These are phyloP conservation scores for Temnothorax ravouxi DNA, from an alignment of 2,888 invertebrate genomes.

Conservation along the genomic window DNA sequence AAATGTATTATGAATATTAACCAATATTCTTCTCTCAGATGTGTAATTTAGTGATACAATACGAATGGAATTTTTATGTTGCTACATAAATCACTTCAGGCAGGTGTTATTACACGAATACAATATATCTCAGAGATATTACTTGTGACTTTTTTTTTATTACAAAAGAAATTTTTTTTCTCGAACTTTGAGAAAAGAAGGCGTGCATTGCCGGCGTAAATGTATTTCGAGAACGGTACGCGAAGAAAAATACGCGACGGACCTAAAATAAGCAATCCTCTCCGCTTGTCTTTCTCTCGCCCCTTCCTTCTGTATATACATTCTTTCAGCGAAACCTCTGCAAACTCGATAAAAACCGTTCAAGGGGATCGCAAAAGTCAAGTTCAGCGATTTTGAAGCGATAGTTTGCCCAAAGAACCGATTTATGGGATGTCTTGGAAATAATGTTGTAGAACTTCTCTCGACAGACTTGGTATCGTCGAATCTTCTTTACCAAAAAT, in stretches of 20 bases:
- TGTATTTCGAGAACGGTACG: slow-evolving; percentile 54
- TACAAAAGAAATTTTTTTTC: not conserved
- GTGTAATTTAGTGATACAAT: not conserved
- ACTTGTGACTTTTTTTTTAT: not conserved
- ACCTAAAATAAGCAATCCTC: slow-evolving; percentile 64
- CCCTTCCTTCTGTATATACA: not conserved
- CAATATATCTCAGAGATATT: not conserved
- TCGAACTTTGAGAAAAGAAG: not conserved
- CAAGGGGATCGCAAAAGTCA: slow-evolving; percentile 41
- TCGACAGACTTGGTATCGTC: not conserved
- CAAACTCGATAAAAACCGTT: slow-evolving; percentile 51
- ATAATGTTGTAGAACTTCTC: not conserved
- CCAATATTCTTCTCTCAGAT: not conserved
- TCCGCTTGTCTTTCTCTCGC: slow-evolving; percentile 3
- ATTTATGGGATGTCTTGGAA: not conserved
- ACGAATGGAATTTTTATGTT: not conserved
- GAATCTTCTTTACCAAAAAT: not conserved
- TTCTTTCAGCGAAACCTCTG: slow-evolving; percentile 37
- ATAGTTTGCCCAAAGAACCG: not conserved
- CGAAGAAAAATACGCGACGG: slow-evolving; percentile 45
- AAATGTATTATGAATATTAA: not conserved
- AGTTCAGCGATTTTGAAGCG: slow-evolving; percentile 44
- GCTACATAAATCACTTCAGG: not conserved
- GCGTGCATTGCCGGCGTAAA: slow-evolving; percentile 3
- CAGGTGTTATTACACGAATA: not conserved